Evolutionary conservation across 2,888 invertebrate genomes (phyloP), one percentile per base, ranked within the genome.

Genomic region (Mythimna albipuncta): DNA sequence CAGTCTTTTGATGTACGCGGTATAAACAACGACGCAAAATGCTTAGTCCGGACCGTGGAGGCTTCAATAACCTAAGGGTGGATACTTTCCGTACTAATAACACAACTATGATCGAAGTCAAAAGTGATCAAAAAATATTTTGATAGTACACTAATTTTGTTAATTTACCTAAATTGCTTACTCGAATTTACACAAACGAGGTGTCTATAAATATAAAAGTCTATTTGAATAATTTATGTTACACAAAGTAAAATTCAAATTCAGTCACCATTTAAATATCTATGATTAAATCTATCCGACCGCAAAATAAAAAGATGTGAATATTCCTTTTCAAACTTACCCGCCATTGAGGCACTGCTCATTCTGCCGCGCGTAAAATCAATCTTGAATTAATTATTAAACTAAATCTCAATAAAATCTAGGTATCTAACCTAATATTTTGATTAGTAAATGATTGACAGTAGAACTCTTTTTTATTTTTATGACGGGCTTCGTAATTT

Each of bases 321-420:
- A 9, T 3, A 16, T 58, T 57, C 7, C 38, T 66, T 38, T 80
- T 86, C 50, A 70, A 85, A 90, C 92, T 91, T 89, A 96, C 96
- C 96, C 82, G 96, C 96, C 96, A 96, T 95, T n/a, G 96, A 96
- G 91, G 96, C 95, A 90, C 96, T 96, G 95, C 94, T 95, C 96
- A 96, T 96, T 84, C 93, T 95, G 77, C 95, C 96, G 62, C 95
- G 92, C 87, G 94, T 94, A 86, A 96, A 96, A 94, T 95, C 95
- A 95, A 96, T 96, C 92, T 93, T 96, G 94, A 90, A 89, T 85
- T 78, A 84, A 87, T 88, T 81, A 75, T 71, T 54, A 63, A 72
- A 75, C 70, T 64, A 55, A 68, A 58, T 79, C 69, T 68, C 72
- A 85, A 84, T 69, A 77, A 82, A 77, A 72, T 61, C 35, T 73